Evolutionary conservation across 64 coral and sea anemone species (phyloP), one percentile per base, ranked within the genome.

Genomic region (Astreopora myriophthalma): DNA sequence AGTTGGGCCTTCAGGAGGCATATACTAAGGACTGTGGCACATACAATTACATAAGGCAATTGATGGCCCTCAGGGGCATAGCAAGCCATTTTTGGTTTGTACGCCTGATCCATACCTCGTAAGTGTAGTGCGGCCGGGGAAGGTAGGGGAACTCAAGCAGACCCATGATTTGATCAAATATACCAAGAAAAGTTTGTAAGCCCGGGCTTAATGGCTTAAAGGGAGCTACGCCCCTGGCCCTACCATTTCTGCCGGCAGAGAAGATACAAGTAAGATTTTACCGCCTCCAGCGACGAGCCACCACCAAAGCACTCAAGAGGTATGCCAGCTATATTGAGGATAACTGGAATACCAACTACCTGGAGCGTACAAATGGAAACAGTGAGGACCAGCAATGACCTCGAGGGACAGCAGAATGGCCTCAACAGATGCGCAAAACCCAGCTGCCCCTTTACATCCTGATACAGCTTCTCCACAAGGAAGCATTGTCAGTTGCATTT

Each of bases 351-450:
- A 78, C 88, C 88, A 16, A 27, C 27, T 6, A 48, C 26, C 19
- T 71, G 75, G 88, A 78, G 17, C 6, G 88, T 79, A 1, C 70
- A 49, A 12, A 79, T 80, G 39, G 13, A 49, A 22, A n/a, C 58
- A 0, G 32, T 90, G 0, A 24, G 38, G 1, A 80, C 74, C 22
- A 46, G 11, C 4, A 90, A 70, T 40, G 75, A 81, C 33, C 23
- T 79, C 1, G 74, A 90, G 13, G 89, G 75, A n/a, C 79, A 74
- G 88, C 57, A 90, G 26, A 38, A 90, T 40, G 25, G 29, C 20
- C 29, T 80, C 24, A 91, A 91, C 13, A 30, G 64, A 34, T 19
- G 89, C 30, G 76, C 89, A 46, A 46, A 11, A 6, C 42, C 42
- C 4, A 46, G 4, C 42, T 46, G 42, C 11, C 42, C 4, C 42